phyloP scores from a whole-genome alignment of 2,113 vertebrate species.

The Columbina picui region DNA sequence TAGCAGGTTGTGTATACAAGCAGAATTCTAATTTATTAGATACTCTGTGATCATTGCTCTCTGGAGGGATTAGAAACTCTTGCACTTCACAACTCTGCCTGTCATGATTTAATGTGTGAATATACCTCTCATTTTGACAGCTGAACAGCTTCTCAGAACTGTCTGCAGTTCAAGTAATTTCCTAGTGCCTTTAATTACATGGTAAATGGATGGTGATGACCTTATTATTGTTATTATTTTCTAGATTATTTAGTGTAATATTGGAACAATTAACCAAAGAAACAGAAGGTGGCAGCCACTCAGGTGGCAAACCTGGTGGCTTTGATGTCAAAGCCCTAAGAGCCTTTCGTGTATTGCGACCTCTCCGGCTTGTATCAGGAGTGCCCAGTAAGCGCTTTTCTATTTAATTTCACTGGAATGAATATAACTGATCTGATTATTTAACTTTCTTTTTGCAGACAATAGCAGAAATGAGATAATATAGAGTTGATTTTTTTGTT shows the following conservation, averaged over 20 bases:
- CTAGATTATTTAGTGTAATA: conserved; percentile 98
- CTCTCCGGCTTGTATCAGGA: conserved; percentile 98
- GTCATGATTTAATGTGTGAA: not conserved
- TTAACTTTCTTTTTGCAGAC: not conserved
- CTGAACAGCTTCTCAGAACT: conserved; percentile 2
- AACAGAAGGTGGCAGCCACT: conserved; percentile 81
- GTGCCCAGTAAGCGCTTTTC: conserved; percentile 92
- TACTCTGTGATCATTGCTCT: not conserved
- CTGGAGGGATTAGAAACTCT: not conserved
- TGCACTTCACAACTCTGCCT: not conserved
- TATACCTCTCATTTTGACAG: not conserved
- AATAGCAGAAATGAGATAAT: not conserved
- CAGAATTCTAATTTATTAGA: not conserved
- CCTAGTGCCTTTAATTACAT: not conserved
- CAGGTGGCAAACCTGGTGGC: conserved; percentile 93
- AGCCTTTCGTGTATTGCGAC: conserved; percentile 97
- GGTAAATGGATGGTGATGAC: conserved; percentile 36
- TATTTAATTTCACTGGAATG: not conserved
- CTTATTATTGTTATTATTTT: conserved; percentile 55
- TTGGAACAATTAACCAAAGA: conserved; percentile 98
- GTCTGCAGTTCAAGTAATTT: conserved; percentile 16
- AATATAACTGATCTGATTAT: not conserved
- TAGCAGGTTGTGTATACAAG: not conserved
- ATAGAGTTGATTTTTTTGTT: not conserved
- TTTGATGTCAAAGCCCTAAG: conserved; percentile 99